Conservation (phyloP, 2,888 invertebrate species). For the Epinotia ramella region DNA sequence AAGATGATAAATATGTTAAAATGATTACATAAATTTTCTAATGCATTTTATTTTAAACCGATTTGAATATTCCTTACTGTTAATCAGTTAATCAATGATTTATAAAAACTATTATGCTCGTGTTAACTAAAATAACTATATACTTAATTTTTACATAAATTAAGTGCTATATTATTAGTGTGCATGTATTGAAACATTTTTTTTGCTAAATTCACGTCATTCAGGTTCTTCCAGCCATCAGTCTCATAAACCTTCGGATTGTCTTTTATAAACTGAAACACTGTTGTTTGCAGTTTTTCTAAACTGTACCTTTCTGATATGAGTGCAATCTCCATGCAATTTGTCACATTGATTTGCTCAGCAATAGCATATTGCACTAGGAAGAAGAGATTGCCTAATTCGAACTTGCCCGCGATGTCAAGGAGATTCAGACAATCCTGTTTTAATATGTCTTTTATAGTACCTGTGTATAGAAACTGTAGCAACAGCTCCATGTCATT, state of each 20-base stretch:
- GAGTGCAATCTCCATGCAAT: slow-evolving; percentile 69
- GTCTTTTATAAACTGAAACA: slow-evolving; percentile 66
- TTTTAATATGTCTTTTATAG: slow-evolving; percentile 62
- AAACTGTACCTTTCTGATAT: slow-evolving; percentile 69
- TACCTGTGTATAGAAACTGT: slow-evolving; percentile 71
- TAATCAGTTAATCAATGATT: background rate
- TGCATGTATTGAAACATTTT: slow-evolving; percentile 60
- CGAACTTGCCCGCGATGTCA: slow-evolving; percentile 64
- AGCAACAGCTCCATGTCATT: slow-evolving; percentile 67
- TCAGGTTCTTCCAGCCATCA: slow-evolving; percentile 67
- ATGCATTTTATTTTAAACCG: background rate
- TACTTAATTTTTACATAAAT: background rate
- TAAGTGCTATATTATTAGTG: slow-evolving; percentile 10
- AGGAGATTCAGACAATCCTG: slow-evolving; percentile 63
- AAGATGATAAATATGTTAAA: background rate
- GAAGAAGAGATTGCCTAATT: slow-evolving; percentile 60
- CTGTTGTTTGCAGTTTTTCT: slow-evolving; percentile 58
- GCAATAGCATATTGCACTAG: slow-evolving; percentile 61
- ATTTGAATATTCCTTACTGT: background rate
- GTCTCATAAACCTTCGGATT: slow-evolving; percentile 66
- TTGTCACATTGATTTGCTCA: slow-evolving; percentile 63
- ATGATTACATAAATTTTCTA: background rate
- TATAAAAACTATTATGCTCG: background rate
- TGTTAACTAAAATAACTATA: background rate
- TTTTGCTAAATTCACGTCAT: slow-evolving; percentile 69